Evolutionary conservation across 2,888 invertebrate species (phyloP).

Genomic region (Chalcis sispes): DNA sequence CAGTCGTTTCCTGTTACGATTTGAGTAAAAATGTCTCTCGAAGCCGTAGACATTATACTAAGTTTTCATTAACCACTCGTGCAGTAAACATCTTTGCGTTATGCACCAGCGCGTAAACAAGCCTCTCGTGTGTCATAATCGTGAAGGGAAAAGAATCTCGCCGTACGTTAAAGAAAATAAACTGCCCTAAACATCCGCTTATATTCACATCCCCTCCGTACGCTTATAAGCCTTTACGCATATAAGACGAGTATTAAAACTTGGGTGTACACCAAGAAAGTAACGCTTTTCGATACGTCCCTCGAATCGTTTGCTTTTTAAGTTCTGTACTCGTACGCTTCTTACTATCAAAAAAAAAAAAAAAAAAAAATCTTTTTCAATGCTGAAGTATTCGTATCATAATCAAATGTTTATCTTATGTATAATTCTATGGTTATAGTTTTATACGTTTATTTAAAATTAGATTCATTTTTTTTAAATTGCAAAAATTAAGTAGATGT

Average conservation of each 20-base stretch:
- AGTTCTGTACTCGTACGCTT: conserved; percentile 2
- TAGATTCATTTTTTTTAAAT: too few species aligned
- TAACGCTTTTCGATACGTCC: conserved; percentile 11
- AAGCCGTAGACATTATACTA: background rate
- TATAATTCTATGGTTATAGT: too few species aligned
- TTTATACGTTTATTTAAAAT: too few species aligned
- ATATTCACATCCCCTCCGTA: too few species aligned
- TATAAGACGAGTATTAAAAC: too few species aligned
- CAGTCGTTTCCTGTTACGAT: background rate
- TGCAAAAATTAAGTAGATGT: too few species aligned
- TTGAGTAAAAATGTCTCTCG: conserved; percentile 20
- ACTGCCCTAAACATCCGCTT: too few species aligned
- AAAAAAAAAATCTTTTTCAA: too few species aligned
- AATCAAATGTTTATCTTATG: too few species aligned
- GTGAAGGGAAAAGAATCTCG: background rate
- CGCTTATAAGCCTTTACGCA: background rate
- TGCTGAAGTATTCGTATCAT: too few species aligned
- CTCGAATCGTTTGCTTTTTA: background rate
- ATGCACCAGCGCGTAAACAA: conserved; percentile 7
- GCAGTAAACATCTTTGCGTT: background rate
- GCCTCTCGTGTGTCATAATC: conserved; percentile 22
- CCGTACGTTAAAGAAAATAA: background rate
- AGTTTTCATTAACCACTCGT: conserved; percentile 13
- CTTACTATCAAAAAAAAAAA: conserved; percentile 5
- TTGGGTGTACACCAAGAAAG: background rate